These are phyloP conservation scores for Hypolimnas misippus DNA, from an alignment of 2,888 invertebrate species.

Conservation along the genomic window DNA sequence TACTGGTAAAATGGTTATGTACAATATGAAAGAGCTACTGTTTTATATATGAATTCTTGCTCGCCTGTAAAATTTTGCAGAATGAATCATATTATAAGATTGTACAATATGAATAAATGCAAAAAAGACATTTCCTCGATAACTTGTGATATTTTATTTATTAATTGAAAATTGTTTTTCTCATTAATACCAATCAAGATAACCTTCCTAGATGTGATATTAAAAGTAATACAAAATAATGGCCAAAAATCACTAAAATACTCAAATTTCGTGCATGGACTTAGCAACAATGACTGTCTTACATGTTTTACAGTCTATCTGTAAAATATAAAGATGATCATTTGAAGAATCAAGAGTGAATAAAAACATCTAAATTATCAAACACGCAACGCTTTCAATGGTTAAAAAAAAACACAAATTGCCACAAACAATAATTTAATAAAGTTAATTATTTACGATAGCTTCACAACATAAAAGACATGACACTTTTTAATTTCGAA, in stretches of 20 bases:
- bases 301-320: no score
- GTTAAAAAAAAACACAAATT: not conserved
- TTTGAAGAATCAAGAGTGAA: no score
- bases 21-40: conserved; percentile 83
- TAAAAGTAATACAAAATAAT: no score
- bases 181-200: not conserved
- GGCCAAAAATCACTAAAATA: no score
- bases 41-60: conserved; percentile 85
- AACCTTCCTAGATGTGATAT: no score
- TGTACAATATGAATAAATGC: conserved; percentile 85
- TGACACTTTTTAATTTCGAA: conserved; percentile 14
- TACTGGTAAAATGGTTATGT: conserved; percentile 83
- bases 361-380: no score
- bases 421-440: conserved; percentile 26
- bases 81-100: conserved; percentile 84
- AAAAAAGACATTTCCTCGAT: conserved; percentile 84
- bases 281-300: not conserved
- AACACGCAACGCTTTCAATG: not conserved
- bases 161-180: not conserved
- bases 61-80: conserved; percentile 85
- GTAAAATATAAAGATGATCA: no score
- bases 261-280: no score
- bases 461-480: not conserved
- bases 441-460: not conserved
- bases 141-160: conserved; percentile 41